Percentiles rank a stretch among this genome's conserved stretches.
phyloP scores from a whole-genome alignment of 1,140 invertebrate species.

The Drosophila ficusphila region DNA sequence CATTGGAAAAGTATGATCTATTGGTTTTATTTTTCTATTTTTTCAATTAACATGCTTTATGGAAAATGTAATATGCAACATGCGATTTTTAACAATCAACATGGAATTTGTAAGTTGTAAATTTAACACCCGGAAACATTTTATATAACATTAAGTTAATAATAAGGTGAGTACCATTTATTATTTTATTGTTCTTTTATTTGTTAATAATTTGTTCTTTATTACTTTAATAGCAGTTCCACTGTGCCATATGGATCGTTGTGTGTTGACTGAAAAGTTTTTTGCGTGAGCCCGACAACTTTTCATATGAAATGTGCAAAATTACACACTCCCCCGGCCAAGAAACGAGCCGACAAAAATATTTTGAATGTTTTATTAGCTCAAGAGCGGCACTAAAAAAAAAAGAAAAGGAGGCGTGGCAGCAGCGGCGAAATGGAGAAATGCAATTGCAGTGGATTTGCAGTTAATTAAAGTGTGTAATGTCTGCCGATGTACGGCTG shows the following conservation, averaged over 20 bases:
- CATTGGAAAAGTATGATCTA: too few species aligned
- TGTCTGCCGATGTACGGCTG: slow-evolving; percentile 17
- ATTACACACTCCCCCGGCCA: slow-evolving; percentile 52
- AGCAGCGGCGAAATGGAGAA: slow-evolving; percentile 3
- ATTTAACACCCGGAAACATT: too few species aligned
- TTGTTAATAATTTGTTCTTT: not conserved
- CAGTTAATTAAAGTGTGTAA: slow-evolving; percentile 71
- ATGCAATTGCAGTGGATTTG: slow-evolving; percentile 52
- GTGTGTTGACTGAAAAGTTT: slow-evolving; percentile 30
- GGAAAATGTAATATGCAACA: too few species aligned
- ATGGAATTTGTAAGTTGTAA: too few species aligned
- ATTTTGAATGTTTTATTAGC: slow-evolving; percentile 71
- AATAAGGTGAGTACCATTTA: too few species aligned
- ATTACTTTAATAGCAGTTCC: slow-evolving; percentile 1
- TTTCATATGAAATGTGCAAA: slow-evolving; percentile 70
- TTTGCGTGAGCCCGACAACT: slow-evolving; percentile 52
- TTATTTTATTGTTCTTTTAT: too few species aligned
- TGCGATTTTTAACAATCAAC: too few species aligned
- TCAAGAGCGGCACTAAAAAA: not conserved
- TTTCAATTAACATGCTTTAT: too few species aligned
- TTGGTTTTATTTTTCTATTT: too few species aligned
- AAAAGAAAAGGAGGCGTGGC: not conserved
- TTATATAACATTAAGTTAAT: too few species aligned
- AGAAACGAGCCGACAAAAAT: slow-evolving; percentile 64
- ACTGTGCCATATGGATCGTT: slow-evolving; percentile 31